These are phyloP conservation scores for Ochotona curzoniae DNA, from an alignment of 2,113 vertebrate species.

Conservation along the genomic window DNA sequence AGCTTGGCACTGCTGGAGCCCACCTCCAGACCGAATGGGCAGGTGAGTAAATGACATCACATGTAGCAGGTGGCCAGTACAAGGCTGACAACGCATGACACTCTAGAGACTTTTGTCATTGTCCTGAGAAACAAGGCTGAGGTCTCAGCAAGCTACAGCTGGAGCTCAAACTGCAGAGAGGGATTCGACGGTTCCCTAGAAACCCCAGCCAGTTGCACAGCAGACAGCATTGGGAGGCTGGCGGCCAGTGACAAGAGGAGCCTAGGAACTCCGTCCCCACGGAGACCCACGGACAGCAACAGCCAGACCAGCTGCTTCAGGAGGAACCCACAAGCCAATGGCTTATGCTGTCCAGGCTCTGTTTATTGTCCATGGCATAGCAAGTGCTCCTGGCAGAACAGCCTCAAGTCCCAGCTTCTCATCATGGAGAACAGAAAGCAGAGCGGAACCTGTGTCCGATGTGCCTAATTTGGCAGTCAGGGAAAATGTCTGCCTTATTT, in stretches of 20 bases:
- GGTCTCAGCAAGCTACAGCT: neutral
- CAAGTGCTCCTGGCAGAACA: neutral
- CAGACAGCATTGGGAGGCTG: no score
- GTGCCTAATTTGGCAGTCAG: neutral
- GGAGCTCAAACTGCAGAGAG: neutral
- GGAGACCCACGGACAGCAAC: no score
- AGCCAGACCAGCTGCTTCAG: no score
- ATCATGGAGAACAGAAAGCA: neutral
- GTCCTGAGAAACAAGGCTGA: neutral
- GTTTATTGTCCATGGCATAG: neutral
- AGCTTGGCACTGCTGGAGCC: neutral
- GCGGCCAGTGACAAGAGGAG: no score
- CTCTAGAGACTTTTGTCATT: neutral
- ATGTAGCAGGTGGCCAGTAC: neutral
- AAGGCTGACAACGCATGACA: neutral
- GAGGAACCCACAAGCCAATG: no score
- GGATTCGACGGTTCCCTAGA: neutral
- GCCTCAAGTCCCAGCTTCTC: neutral
- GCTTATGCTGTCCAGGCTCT: no score
- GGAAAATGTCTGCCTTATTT: neutral
- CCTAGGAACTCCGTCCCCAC: no score
- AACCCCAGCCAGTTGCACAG: no score
- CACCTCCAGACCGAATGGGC: neutral
- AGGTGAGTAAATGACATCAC: neutral
- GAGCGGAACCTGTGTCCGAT: neutral